phyloP scores from a whole-genome alignment of 2,888 invertebrate genomes.

The Erannis defoliaria region DNA sequence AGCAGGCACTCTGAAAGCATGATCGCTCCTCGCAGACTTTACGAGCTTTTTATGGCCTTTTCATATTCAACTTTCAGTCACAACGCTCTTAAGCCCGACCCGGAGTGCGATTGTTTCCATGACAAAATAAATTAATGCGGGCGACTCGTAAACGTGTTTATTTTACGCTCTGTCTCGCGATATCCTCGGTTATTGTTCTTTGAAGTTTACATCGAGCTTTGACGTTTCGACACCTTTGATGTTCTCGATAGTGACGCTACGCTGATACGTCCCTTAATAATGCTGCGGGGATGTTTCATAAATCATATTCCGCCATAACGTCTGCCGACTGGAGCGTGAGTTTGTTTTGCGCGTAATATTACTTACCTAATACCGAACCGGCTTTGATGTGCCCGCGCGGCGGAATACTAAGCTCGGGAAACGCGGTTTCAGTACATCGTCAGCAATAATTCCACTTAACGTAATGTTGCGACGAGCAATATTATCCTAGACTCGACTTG shows the following conservation, averaged over 20 bases:
- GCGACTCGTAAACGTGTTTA: constrained; percentile 73
- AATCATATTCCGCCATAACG: constrained; percentile 58
- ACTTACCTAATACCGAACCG: constrained; percentile 58
- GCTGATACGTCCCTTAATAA: constrained; percentile 51
- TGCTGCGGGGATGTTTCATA: constrained; percentile 60
- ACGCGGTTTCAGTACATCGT: constrained; percentile 59
- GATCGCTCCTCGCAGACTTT: constrained; percentile 74
- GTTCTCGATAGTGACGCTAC: constrained; percentile 60
- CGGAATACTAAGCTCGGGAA: constrained; percentile 59
- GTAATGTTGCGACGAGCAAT: constrained; percentile 63
- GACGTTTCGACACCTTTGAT: constrained; percentile 72
- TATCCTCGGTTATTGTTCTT: constrained; percentile 73
- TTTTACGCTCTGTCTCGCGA: constrained; percentile 65
- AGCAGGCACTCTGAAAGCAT: constrained; percentile 65
- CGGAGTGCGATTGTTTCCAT: constrained; percentile 75
- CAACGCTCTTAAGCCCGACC: constrained; percentile 57
- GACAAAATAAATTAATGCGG: constrained; percentile 80
- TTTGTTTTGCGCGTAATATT: constrained; percentile 61
- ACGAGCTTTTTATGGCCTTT: constrained; percentile 80
- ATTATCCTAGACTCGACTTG: constrained; percentile 65
- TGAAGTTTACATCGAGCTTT: constrained; percentile 68
- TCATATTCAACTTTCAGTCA: constrained; percentile 80
- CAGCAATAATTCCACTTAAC: constrained; percentile 73
- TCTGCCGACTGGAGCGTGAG: constrained; percentile 61
- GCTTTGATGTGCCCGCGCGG: constrained; percentile 66